Base-by-base conservation (phyloP, 2,888 invertebrate genomes). In the Cerceris ruficornis region DNA sequence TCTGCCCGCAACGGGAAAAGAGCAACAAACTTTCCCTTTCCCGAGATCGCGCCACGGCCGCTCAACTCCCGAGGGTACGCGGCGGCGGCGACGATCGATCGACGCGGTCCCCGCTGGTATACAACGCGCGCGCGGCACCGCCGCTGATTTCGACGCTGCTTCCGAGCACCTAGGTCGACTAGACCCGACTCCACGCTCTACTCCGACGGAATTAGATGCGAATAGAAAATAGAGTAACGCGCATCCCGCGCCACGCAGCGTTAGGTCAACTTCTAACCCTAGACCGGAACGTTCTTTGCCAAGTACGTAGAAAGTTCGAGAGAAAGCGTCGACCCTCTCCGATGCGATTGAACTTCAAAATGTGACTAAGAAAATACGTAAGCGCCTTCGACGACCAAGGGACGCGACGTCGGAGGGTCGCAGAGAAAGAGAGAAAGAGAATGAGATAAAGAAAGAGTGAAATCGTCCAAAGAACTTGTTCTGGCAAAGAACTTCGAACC, bases 221-320 rank as follows among this genome's bases (percentile, higher is more conserved):
- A 86, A 88, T 87, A 87, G 87, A 89, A 88, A 89, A 89, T 88
- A 88, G 88, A 88, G 74, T 83, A 81, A 81, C 82, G 75, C 78
- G 75, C 71, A 80, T 74, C 72, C 79, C 82, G 84, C 80, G 83
- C 74, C 82, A 62, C 68, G 78, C 85, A 75, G 70, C 60, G 76
- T 80, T 82, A 82, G 78, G 61, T 69, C 70, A 76, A 80, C 70
- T 77, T 80, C 75, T 66, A 62, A 76, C 80, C 69, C 70, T 69
- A 65, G 59, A 64, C 70, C 72, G 64, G 58, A 67, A 58, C 54
- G 70, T 67, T 75, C 72, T 72, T 70, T 73, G 66, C 60, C 64
- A 69, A 61, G 49, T 52, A 54, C 75, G 62, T 85, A 69, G 78
- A 81, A 85, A 76, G 82, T 80, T 77, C 77, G 73, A 70, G 82